Evolutionary conservation across 2,888 invertebrate species (phyloP).

Genomic region (Melipona bicolor): DNA sequence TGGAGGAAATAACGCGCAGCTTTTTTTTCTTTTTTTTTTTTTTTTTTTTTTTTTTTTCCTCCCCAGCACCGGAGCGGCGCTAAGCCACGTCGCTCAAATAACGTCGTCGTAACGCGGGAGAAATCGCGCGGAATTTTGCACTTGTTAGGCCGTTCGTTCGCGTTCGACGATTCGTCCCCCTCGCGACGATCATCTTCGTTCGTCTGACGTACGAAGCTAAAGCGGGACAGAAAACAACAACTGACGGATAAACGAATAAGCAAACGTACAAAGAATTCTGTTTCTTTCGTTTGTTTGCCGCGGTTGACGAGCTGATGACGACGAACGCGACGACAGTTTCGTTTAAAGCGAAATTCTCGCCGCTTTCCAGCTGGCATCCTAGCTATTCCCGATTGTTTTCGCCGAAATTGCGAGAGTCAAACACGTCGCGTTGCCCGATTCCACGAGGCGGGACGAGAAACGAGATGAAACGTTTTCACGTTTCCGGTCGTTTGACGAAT

Average conservation of each 20-base stretch:
- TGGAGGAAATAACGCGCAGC: slow-evolving; percentile 46
- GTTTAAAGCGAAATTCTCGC: slow-evolving; percentile 8
- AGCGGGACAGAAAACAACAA: background rate
- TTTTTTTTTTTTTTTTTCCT: no score
- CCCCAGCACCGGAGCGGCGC: background rate
- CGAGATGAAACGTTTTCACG: background rate
- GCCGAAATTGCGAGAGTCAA: slow-evolving; percentile 10
- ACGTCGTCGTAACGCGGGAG: slow-evolving; percentile 7
- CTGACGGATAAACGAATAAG: no score
- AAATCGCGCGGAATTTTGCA: slow-evolving; percentile 28
- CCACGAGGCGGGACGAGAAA: background rate
- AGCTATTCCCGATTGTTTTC: slow-evolving; percentile 2
- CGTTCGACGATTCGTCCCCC: background rate
- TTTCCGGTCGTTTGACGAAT: slow-evolving; percentile 18
- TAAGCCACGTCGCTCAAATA: slow-evolving; percentile 36
- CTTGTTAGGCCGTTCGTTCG: background rate
- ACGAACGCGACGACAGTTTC: background rate
- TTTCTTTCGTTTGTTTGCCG: no score
- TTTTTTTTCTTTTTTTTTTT: slow-evolving; percentile 13
- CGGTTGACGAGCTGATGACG: background rate
- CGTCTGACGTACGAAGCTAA: no score
- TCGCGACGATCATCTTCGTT: background rate
- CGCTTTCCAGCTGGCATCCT: background rate
- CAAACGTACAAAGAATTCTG: background rate
- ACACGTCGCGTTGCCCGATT: slow-evolving; percentile 14